These are phyloP conservation scores for Eleutherodactylus coqui DNA, from an alignment of 2,797 vertebrate species.

Conservation along the genomic window DNA sequence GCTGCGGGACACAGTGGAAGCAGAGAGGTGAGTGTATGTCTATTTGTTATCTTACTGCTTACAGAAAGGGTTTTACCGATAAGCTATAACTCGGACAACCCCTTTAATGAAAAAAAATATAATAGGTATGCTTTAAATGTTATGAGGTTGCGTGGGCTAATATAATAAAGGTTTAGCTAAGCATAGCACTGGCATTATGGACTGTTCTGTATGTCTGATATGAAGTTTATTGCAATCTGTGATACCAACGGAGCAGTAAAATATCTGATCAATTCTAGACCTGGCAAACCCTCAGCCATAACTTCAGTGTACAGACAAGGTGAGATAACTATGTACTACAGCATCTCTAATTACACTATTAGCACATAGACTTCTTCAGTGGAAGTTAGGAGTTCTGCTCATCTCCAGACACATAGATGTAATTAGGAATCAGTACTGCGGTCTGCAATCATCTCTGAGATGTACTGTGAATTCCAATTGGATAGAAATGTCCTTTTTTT, in stretches of 20 bases:
- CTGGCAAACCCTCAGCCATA: not conserved
- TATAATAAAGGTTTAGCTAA: not conserved
- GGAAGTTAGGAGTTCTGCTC: slow-evolving; percentile 21
- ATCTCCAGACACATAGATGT: slow-evolving; percentile 12
- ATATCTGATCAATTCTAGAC: not conserved
- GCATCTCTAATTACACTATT: slow-evolving; percentile 4
- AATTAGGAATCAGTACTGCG: not conserved
- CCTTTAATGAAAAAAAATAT: not conserved
- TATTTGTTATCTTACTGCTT: too few relatives aligned
- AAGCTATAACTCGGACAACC: too few relatives aligned
- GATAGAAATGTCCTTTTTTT: not conserved
- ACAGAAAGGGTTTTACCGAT: too few relatives aligned
- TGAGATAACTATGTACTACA: not conserved
- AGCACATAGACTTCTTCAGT: slow-evolving; percentile 14
- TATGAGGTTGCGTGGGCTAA: not conserved
- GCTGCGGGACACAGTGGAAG: too few relatives aligned
- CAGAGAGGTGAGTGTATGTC: too few relatives aligned
- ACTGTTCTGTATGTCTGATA: not conserved
- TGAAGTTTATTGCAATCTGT: not conserved
- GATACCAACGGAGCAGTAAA: not conserved
- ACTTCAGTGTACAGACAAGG: not conserved
- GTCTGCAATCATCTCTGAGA: slow-evolving; percentile 13
- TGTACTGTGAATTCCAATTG: not conserved
- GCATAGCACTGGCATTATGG: not conserved
- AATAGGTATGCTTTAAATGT: not conserved